Base-by-base conservation (phyloP, 2,888 invertebrate genomes). In the Eremobia ochroleuca region DNA sequence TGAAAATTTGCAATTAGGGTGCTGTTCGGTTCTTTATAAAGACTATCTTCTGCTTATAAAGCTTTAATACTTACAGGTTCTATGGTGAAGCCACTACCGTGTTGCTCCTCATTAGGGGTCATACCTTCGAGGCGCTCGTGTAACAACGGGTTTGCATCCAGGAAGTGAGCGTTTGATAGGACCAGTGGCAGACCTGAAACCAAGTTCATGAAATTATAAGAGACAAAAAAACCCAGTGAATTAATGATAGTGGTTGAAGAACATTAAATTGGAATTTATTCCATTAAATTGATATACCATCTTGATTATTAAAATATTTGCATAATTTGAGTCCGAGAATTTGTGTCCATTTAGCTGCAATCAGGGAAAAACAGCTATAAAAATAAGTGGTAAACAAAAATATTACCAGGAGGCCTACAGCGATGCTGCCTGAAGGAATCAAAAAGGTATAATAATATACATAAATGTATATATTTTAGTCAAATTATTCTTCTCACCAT, bases 171-270 rank as follows among this genome's bases (percentile, higher is more conserved):
- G 40, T 94, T 91, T 1, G 98, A 98, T 37, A 98, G 91, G 11
- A 97, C 97, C 0, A 98, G 95, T 0, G 98, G 98, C 28, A 98
- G 97, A 89, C 97, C 98, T 98, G 90, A 15, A 59, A 79, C 37
- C 46, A 18, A 2, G 25, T 59, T 68, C 11, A 5, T 21, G 15
- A 49, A 49, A 46, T 66, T 6, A 43, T 21, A 11, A 62, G 11
- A 62, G 25, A 66, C 28, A 28, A 6, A 43, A 13, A 13, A 8
- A 21, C 9, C 0, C 15, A 58, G 58, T 15, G 0, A 28, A n/a
- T n/a, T 13, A 11, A 52, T 52, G 9, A 9, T 52, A 52, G 52
- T 25, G 9, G 52, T 13, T 52, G 4, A 28, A 21, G 21, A 62
- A 34, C 15, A 13, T 31, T 46, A 31, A 46, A 25, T 46, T 28